Conservation (phyloP, 1,140 invertebrate species). For the Meloidogyne hapla region DNA sequence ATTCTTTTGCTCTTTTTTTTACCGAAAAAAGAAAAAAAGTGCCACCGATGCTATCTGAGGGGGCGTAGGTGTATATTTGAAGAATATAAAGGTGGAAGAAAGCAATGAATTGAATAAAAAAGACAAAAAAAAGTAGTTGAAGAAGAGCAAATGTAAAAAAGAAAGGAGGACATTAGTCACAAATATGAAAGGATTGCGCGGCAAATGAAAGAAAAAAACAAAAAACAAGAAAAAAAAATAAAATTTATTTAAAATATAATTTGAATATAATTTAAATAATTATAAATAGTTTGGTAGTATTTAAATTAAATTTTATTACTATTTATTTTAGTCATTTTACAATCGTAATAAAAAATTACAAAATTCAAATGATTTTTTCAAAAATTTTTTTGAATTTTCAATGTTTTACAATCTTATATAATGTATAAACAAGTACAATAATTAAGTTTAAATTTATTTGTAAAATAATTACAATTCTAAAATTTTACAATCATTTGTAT, state of each 20-base stretch:
- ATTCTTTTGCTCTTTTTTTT: background rate
- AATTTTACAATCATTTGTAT: no score
- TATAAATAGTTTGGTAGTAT: no score
- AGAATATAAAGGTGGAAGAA: background rate
- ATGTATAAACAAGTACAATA: no score
- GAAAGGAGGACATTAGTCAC: background rate
- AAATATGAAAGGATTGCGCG: background rate
- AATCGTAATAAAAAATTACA: no score
- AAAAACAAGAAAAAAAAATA: background rate
- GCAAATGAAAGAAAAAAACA: background rate
- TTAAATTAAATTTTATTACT: no score
- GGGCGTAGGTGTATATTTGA: background rate
- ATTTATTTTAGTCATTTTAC: no score
- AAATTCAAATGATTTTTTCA: no score
- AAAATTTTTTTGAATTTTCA: no score
- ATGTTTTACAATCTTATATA: no score
- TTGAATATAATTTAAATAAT: background rate
- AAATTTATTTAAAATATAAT: background rate
- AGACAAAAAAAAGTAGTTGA: background rate
- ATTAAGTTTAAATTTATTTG: no score
- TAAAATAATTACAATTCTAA: no score
- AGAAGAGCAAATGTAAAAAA: slow-evolving; percentile 12
- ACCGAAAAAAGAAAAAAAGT: background rate
- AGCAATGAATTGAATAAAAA: background rate
- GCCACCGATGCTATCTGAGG: background rate